These are phyloP conservation scores for Ibycter americanus DNA, from an alignment of 2,797 vertebrate species.

Conservation along the genomic window DNA sequence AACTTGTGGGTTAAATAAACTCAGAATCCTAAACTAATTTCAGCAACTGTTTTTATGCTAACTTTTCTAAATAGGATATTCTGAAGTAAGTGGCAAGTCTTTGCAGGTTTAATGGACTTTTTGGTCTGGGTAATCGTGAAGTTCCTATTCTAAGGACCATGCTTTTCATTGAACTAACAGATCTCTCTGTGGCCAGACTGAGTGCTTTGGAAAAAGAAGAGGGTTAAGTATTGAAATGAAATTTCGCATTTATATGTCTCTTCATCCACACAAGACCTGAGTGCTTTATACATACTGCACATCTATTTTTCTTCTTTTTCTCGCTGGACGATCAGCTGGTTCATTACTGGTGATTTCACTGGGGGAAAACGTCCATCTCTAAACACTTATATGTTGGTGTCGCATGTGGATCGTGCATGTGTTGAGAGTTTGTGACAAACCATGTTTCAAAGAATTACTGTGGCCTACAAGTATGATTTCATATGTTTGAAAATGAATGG, in stretches of 20 bases:
- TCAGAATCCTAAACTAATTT: background rate
- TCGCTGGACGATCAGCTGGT: background rate
- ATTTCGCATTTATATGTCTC: background rate
- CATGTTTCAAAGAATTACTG: background rate
- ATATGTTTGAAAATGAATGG: rapidly evolving
- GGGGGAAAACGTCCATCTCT: background rate
- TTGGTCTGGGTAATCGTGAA: background rate
- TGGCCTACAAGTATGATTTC: background rate
- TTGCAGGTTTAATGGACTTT: background rate
- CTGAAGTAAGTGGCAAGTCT: background rate
- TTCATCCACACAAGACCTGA: background rate
- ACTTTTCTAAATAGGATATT: background rate
- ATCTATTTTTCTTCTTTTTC: background rate
- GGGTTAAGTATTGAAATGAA: constrained; percentile 37
- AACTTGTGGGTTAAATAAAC: background rate
- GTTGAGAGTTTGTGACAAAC: background rate
- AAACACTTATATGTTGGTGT: background rate
- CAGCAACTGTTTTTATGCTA: background rate
- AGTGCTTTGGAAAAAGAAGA: constrained; percentile 42
- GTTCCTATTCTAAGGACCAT: constrained; percentile 16
- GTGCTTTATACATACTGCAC: background rate
- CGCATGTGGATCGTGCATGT: background rate
- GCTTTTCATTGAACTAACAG: constrained; percentile 47
- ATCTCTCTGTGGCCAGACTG: constrained; percentile 46
- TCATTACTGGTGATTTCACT: background rate